Evolutionary conservation across 2,113 vertebrate genomes (phyloP), one percentile per base, ranked within the genome.

Genomic region (Osmerus eperlanus): DNA sequence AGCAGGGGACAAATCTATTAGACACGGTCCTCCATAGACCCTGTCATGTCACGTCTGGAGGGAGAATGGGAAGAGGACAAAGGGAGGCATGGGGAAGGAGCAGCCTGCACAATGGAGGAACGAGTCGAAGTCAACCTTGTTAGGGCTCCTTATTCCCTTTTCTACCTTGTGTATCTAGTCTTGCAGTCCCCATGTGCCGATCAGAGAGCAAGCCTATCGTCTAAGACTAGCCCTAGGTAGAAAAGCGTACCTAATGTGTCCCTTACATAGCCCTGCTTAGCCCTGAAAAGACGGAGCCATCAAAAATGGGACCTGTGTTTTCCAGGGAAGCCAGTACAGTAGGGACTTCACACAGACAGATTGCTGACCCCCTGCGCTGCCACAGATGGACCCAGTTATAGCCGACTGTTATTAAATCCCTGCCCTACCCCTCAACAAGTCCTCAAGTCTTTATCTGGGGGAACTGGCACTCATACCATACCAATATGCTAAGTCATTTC

Each of bases 361-460:
- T 88, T 88, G 87, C 78, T 78, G 68, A 82, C 77, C 78, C 83
- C 80, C 78, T 67, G 77, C 70, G 76, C 64, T 68, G 56, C 53
- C 63, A 83, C 87, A 90, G 89, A 88, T 85, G 86, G 85, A 85
- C 73, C 55, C 73, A 75, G 76, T 66, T 81, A 77, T 25, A 61
- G 77, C 79, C 84, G 76, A 63, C 67, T 61, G 65, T 74, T 75
- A 78, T 80, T 78, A 85, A 78, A 87, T 75, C 79, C 78, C 32
- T 65, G 32, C 19, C 66, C 51, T 54, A 56, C 56, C 73, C 62
- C 72, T 68, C 53, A 71, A 65, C 68, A 70, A 70, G 68, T 71
- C 65, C 64, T 25, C 56, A 19, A 64, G 36, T 25, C 54, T 41
- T 16, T 3, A 1, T 68, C 29, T 3, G 14, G 15, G 51, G 15